Conservation (phyloP, 2,888 invertebrate genomes). For the Dasypolia templi region DNA sequence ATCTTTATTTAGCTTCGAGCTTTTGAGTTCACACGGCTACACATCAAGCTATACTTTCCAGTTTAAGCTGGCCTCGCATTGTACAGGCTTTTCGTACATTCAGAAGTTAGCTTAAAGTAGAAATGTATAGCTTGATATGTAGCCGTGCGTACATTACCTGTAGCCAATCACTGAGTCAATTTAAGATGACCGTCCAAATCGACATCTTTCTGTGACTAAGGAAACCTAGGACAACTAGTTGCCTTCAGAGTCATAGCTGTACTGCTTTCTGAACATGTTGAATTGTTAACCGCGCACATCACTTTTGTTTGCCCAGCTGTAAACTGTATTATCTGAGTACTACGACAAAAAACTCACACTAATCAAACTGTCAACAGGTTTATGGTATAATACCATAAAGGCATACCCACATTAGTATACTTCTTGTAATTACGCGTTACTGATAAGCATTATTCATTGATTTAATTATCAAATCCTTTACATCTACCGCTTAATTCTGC, state of each 20-base stretch:
- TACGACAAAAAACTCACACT: conserved; percentile 18
- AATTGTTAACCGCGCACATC: not conserved
- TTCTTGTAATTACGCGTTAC: conserved; percentile 39
- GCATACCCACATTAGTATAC: conserved; percentile 34
- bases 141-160: too few relatives aligned
- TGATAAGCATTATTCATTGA: conserved; percentile 51
- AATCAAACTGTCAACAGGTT: conserved; percentile 41
- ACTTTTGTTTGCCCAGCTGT: not conserved
- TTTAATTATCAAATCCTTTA: conserved; percentile 32
- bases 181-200: not conserved
- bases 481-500: conserved; percentile 33
- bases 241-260: not conserved
- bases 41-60: too few relatives aligned
- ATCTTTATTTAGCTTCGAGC: too few relatives aligned
- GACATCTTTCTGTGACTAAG: not conserved
- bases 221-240: too few relatives aligned
- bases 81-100: too few relatives aligned
- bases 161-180: not conserved
- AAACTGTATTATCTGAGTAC: not conserved
- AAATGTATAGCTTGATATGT: too few relatives aligned
- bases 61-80: too few relatives aligned
- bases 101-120: too few relatives aligned
- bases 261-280: not conserved
- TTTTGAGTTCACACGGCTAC: too few relatives aligned
- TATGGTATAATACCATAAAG: conserved; percentile 39